Evolutionary conservation across 2,797 vertebrate species (phyloP).

Genomic region (Luscinia megarhynchos): DNA sequence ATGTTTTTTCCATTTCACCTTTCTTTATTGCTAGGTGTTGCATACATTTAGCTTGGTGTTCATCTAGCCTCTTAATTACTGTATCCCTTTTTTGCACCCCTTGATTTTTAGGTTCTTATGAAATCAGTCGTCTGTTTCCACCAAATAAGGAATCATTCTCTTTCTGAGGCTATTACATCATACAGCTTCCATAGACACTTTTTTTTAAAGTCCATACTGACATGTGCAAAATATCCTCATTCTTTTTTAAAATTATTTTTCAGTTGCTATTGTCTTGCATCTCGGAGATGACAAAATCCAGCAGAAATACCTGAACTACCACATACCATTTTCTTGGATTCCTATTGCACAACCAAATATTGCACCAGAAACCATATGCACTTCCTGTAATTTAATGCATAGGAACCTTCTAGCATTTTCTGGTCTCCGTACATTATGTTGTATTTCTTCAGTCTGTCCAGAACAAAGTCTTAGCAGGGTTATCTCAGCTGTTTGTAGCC

Average conservation of each 20-base stretch:
- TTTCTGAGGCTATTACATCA: neutral
- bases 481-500: neutral
- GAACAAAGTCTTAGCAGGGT: neutral
- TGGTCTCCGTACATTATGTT: neutral
- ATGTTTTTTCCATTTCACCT: neutral
- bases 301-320: neutral
- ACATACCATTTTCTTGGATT: neutral
- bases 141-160: neutral
- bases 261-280: neutral
- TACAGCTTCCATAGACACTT: neutral
- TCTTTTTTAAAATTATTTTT: neutral
- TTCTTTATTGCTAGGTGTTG: neutral
- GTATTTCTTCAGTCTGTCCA: neutral
- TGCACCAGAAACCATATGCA: neutral
- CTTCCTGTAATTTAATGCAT: neutral
- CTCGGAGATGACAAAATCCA: conserved; percentile 1
- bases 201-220: neutral
- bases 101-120: neutral
- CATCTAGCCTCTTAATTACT: neutral
- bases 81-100: neutral
- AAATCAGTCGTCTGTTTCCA: neutral
- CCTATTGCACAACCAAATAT: neutral
- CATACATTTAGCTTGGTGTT: neutral
- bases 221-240: neutral
- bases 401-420: neutral